Evolutionary conservation across 2,113 vertebrate species (phyloP).

Genomic region (Centropristis striata): DNA sequence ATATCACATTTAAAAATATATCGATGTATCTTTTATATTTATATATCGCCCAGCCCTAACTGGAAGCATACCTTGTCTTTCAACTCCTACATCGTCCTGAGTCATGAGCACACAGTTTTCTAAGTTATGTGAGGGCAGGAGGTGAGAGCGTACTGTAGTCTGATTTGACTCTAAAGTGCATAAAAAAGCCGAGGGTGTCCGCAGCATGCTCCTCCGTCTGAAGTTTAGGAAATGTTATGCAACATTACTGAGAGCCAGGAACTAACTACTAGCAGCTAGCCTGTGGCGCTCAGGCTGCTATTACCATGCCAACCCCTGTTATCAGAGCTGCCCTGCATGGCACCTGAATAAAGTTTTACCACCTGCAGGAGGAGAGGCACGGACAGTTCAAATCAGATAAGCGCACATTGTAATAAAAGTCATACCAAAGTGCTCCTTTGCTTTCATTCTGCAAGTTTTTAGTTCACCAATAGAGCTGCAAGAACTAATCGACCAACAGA

Average conservation of each 20-base stretch:
- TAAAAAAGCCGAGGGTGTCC: background rate
- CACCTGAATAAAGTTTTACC: slow-evolving; percentile 3
- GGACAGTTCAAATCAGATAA: background rate
- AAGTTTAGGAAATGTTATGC: slow-evolving; percentile 18
- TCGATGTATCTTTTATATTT: too few species aligned
- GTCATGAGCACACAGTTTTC: background rate
- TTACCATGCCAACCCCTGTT: slow-evolving; percentile 35
- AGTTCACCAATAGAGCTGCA: background rate
- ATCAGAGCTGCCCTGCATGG: slow-evolving; percentile 25
- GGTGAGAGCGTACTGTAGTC: background rate
- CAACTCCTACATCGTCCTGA: background rate
- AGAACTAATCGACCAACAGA: too few species aligned
- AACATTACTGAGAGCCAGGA: slow-evolving; percentile 31
- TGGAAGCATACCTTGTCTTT: background rate
- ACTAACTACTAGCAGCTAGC: slow-evolving; percentile 11
- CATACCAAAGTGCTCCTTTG: background rate
- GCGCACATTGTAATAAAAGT: background rate
- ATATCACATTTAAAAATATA: too few species aligned
- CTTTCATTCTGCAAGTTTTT: background rate
- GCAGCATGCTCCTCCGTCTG: slow-evolving; percentile 16
- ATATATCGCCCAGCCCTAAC: too few species aligned
- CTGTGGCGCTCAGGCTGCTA: slow-evolving; percentile 5
- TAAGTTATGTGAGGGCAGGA: background rate
- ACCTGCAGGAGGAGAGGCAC: background rate
- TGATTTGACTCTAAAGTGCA: background rate